These are phyloP conservation scores for Standfussiana lucernea DNA, from an alignment of 2,888 invertebrate species.

Conservation along the genomic window DNA sequence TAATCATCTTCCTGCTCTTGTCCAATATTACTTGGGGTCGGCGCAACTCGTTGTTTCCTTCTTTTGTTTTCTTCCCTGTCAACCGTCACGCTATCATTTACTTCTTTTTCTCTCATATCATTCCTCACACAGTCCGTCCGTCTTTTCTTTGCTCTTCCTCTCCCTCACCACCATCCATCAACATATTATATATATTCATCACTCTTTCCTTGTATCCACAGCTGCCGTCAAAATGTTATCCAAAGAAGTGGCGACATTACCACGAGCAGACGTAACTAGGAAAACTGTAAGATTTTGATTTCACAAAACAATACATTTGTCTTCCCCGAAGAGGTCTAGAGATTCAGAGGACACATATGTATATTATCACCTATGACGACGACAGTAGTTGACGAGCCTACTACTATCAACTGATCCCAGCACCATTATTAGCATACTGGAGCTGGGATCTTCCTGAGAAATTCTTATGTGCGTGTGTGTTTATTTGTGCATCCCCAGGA, in stretches of 20 bases:
- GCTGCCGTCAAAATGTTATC: conserved; percentile 79
- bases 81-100: not conserved
- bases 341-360: not conserved
- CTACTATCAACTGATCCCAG: not conserved
- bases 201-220: conserved; percentile 58
- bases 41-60: no score
- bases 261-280: conserved; percentile 61
- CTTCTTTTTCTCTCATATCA: not conserved
- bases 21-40: not conserved
- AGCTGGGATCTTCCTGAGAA: no score
- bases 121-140: not conserved
- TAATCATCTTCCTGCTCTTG: no score
- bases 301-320: not conserved
- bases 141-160: not conserved
- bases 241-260: conserved; percentile 75
- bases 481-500: no score
- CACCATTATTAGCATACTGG: no score
- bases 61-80: not conserved
- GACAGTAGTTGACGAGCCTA: not conserved
- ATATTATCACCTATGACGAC: no score
- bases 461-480: no score
- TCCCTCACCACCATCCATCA: not conserved
- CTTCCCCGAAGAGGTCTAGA: no score
- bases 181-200: not conserved
- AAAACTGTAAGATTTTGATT: conserved; percentile 73